Evolutionary conservation across 2,888 invertebrate species (phyloP), one percentile per base, ranked within the genome.

Genomic region (Rotaria sp.): DNA sequence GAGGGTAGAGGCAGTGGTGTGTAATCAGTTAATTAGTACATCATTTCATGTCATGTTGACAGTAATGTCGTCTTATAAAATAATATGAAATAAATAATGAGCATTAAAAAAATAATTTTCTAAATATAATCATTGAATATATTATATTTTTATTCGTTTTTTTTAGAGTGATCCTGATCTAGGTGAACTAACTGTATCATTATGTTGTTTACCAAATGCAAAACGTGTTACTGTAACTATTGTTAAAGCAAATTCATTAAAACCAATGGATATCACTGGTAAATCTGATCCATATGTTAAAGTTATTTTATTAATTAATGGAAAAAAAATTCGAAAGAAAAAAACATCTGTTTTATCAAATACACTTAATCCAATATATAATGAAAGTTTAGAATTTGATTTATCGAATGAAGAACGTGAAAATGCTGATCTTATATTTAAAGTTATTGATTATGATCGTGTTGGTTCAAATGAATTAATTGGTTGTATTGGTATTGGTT

Each of bases 211-310:
- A 59, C 96, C 96, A 26, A 95, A 95, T 41, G 96, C 96, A 41
- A 96, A 96, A 30, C 94, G 96, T 50, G 93, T 97, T 41, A 96
- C 96, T 0, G 94, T 96, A 41, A 96, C 96, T 0, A 94, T 96
- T 84, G 95, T 96, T 88, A 96, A 96, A 91, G 96, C 95, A 1
- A 93, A 96, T 88, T 96, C 96, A 90, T 92, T 97, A 30, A 94
- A 96, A 90, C 95, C 96, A 52, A 96, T 96, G 94, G 96, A 96
- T 90, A 96, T 96, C 89, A 95, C 95, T 74, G 96, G 96, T 88
- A 95, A 95, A 52, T 96, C 95, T 89, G 97, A 97, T 93, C 96
- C 97, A 0, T 97, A 96, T 91, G 96, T 96, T 86, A 96, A 96
- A 92, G 94, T 96, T 48, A 94, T 95, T 89, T 93, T 97, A 87